Conservation (phyloP, 2,113 vertebrate species). For the Pangasianodon gigas region DNA sequence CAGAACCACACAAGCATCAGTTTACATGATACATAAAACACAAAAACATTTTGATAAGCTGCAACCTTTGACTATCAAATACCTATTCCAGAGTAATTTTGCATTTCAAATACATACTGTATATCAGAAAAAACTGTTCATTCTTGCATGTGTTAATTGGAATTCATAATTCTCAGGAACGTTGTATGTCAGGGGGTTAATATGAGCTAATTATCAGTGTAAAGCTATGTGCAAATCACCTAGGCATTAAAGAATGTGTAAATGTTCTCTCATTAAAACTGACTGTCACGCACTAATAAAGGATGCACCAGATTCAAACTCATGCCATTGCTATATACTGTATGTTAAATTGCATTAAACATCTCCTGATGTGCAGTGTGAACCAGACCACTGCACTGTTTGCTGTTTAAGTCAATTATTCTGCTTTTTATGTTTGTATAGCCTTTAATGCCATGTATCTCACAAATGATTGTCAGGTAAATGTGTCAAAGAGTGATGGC, state of each 20-base stretch:
- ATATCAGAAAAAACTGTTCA: background rate
- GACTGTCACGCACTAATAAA: background rate
- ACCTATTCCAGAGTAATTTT: background rate
- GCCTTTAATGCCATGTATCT: background rate
- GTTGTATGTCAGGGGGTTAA: slow-evolving; percentile 20
- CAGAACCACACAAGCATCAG: background rate
- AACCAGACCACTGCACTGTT: too few relatives aligned
- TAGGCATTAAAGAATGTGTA: slow-evolving; percentile 25
- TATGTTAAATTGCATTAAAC: background rate
- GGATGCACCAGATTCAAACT: background rate
- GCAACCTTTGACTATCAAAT: background rate
- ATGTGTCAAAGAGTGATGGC: slow-evolving; percentile 4
- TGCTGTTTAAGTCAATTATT: background rate
- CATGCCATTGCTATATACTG: background rate
- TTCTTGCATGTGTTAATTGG: background rate
- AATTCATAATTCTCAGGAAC: slow-evolving; percentile 22
- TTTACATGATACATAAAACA: background rate
- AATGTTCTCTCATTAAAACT: slow-evolving; percentile 25
- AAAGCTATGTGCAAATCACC: slow-evolving; percentile 48
- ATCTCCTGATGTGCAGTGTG: background rate
- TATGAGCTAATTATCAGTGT: slow-evolving; percentile 35
- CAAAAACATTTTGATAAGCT: background rate
- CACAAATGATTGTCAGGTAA: slow-evolving; percentile 4
- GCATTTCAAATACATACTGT: background rate
- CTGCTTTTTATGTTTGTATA: background rate